phyloP scores from a whole-genome alignment of 2,797 vertebrate genomes.

The Kryptolebias ocellatus region DNA sequence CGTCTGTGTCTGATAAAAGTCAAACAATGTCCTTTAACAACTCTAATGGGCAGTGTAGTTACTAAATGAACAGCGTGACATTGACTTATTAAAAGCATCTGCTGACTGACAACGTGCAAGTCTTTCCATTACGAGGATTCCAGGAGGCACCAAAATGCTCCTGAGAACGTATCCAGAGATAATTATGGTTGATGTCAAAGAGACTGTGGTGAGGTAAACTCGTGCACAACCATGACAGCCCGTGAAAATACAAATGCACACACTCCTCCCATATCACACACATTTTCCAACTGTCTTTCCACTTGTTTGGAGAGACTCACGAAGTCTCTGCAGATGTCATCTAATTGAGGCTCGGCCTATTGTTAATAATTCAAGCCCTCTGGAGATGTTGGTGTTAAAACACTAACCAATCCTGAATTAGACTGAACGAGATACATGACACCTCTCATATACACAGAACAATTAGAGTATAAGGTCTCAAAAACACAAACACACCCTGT shows the following conservation, averaged over 20 bases:
- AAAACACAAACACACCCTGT: neutral
- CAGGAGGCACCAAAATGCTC: constrained; percentile 36
- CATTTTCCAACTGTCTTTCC: constrained; percentile 45
- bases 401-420: constrained; percentile 3
- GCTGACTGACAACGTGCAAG: constrained; percentile 35
- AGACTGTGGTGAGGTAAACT: constrained; percentile 15
- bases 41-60: constrained; percentile 23
- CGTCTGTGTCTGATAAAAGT: neutral
- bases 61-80: constrained; percentile 31
- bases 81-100: constrained; percentile 32
- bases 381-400: constrained; percentile 41
- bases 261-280: constrained; percentile 10
- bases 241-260: neutral
- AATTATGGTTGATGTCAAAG: constrained; percentile 53
- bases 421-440: constrained; percentile 7
- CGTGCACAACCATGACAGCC: constrained; percentile 4
- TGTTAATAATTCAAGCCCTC: constrained; percentile 69
- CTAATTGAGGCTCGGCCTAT: constrained; percentile 60
- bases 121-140: constrained; percentile 55
- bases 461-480: neutral
- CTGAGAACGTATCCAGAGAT: constrained; percentile 42
- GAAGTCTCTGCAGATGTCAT: constrained; percentile 59
- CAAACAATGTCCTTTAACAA: constrained; percentile 21
- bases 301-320: constrained; percentile 59
- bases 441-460: neutral